Base-by-base conservation (phyloP, 2,797 vertebrate genomes). In the Sebastes oblongus region DNA sequence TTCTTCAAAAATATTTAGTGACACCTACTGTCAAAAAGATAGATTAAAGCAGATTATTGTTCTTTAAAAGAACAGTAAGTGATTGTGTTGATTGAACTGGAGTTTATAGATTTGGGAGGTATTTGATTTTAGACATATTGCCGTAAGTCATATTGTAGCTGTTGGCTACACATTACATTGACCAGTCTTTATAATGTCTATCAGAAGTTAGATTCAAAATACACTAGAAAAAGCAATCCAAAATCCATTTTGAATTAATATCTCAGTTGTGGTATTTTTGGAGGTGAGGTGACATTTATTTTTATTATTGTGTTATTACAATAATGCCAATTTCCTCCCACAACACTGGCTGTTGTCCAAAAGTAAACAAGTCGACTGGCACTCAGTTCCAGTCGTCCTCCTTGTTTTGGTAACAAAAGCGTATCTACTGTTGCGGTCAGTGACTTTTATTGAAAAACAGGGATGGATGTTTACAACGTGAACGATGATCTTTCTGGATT, bases 371-470 rank as follows among this genome's bases (percentile, higher is more conserved):
- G 20, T 25, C 2, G 0, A 62, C 42, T 24, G 20, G 46, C 52
- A 50, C 54, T 54, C 32, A 52, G 4, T 14, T 66, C 22, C 55
- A 27, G 50, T n/a, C 20, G 8, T 52, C 52, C 20, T n/a, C 2
- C 6, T 36, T 81, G 42, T 84, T 86, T 60, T 86, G 78, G 54
- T 8, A 77, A 85, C 72, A 78, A 18, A 27, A 32, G 34, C 11
- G 1, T 18, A 64, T 83, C 65, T 12, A 1, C 29, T 55, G 62
- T 55, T 29, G 39, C 13, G 2, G 54, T 72, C 72, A 69, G 22
- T 55, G 59, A 50, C 14, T 67, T 64, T 61, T 12, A 36, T 42
- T 29, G 34, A 52, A 34, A 66, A 77, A 87, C 59, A 84, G 50
- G 50, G 54, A 42, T 3, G 24, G 24, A 64, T 77, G 68, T 78